Conservation (phyloP, 2,888 invertebrate genomes). For the Agonopterix subpropinquella region DNA sequence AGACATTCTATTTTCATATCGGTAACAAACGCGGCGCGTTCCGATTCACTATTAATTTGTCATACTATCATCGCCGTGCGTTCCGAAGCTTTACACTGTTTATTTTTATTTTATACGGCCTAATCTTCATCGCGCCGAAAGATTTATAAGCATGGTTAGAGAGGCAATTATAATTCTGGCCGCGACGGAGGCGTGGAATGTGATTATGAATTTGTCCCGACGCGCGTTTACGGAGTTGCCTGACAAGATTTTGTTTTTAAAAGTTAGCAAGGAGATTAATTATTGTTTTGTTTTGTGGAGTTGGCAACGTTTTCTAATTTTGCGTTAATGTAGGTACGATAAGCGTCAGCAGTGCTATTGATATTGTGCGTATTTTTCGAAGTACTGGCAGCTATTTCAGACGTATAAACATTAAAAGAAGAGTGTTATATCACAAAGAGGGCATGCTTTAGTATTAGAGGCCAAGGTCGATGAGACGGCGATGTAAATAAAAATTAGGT, state of each 20-base stretch:
- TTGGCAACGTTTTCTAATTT: not conserved
- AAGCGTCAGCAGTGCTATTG: no score
- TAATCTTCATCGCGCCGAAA: constrained; percentile 43
- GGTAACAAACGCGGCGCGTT: constrained; percentile 34
- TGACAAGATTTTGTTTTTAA: not conserved
- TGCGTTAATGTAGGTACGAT: not conserved
- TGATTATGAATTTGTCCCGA: constrained; percentile 15
- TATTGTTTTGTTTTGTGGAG: not conserved
- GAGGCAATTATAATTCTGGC: constrained; percentile 40
- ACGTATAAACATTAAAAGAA: no score
- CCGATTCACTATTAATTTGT: constrained; percentile 47
- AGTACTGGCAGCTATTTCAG: no score
- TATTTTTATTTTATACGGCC: constrained; percentile 40
- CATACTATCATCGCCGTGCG: constrained; percentile 46
- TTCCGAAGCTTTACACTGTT: constrained; percentile 24
- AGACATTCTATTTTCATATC: constrained; percentile 49
- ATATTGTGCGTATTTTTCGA: no score
- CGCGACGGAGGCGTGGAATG: constrained; percentile 33
- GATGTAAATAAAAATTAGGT: no score
- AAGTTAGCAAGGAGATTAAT: not conserved
- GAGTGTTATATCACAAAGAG: no score
- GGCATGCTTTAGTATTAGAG: no score
- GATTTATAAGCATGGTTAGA: constrained; percentile 45
- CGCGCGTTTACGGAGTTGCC: constrained; percentile 1
- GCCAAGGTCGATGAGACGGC: no score